A percentile compares a stretch with the other conserved stretches of the same genome.
Conservation (phyloP, 2,888 invertebrate genomes). For the Acleris literana region DNA sequence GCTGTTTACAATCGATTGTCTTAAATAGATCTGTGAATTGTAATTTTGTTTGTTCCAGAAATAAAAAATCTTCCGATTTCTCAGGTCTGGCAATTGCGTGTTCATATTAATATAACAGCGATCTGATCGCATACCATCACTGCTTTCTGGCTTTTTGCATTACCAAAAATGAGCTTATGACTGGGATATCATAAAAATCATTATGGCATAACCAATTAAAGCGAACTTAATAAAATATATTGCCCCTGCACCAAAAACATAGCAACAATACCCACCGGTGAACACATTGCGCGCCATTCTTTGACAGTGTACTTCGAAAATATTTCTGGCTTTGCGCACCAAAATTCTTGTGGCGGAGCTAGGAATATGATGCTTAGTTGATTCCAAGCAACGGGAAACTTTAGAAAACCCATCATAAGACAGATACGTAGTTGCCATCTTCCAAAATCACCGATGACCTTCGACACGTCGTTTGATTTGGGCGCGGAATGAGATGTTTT, state of each 20-base stretch:
- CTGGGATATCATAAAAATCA: no score
- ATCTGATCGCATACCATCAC: no score
- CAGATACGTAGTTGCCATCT: constrained; percentile 83
- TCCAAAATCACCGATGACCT: constrained; percentile 83
- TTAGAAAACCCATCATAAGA: constrained; percentile 81
- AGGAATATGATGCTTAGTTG: constrained; percentile 85
- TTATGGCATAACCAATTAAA: no score
- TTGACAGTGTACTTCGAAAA: constrained; percentile 55
- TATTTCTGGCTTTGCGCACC: constrained; percentile 74
- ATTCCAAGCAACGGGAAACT: constrained; percentile 85
- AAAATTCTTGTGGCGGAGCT: constrained; percentile 84
- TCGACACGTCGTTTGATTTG: constrained; percentile 47
- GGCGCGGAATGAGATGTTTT: background rate
- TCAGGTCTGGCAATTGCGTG: no score
- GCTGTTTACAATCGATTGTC: no score
- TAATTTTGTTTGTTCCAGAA: no score
- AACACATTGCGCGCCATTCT: constrained; percentile 73
- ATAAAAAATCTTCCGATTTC: no score
- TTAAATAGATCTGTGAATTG: no score
- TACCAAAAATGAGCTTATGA: no score
- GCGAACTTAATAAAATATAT: no score
- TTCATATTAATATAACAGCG: no score
- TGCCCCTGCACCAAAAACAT: background rate
- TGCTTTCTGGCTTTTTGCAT: no score
- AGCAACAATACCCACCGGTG: constrained; percentile 59